Conservation (phyloP, 2,888 invertebrate genomes). For the Trypoxylon attenuatum region DNA sequence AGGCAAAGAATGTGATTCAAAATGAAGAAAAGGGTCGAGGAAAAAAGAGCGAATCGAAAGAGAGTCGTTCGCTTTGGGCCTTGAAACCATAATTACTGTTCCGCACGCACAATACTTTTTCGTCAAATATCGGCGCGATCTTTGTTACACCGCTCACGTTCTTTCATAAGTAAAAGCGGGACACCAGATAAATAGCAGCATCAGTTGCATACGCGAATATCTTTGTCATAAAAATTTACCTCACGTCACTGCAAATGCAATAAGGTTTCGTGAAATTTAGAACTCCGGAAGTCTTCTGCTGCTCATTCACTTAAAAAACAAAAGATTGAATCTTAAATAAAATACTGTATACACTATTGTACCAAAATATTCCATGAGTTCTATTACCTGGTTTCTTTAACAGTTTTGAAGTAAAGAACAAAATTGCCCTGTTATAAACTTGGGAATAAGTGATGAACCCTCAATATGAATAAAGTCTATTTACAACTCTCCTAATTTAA, state of each 20-base stretch:
- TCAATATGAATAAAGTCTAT: too few species aligned
- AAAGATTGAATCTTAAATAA: too few species aligned
- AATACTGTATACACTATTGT: too few species aligned
- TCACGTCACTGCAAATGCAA: neutral
- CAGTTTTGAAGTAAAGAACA: too few species aligned
- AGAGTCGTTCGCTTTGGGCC: constrained; percentile 20
- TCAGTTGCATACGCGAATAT: neutral
- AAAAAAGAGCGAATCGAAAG: constrained; percentile 34
- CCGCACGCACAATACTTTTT: constrained; percentile 21
- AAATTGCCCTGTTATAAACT: too few species aligned
- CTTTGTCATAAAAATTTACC: neutral
- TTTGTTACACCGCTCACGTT: constrained; percentile 2
- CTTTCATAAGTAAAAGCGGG: neutral
- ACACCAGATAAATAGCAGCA: neutral
- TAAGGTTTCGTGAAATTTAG: too few species aligned
- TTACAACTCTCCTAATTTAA: too few species aligned
- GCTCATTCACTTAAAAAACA: too few species aligned
- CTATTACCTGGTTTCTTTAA: too few species aligned
- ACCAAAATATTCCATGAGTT: too few species aligned
- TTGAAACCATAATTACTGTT: constrained; percentile 23
- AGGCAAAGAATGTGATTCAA: constrained; percentile 8
- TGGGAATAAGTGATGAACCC: too few species aligned
- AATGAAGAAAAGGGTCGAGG: constrained; percentile 15
- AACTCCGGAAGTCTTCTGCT: too few species aligned
- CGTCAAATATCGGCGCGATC: neutral